A percentile compares a stretch with the other conserved stretches of the same genome.
These are phyloP conservation scores for Anniella stebbinsi DNA, from an alignment of 2,797 vertebrate genomes.

Conservation along the genomic window DNA sequence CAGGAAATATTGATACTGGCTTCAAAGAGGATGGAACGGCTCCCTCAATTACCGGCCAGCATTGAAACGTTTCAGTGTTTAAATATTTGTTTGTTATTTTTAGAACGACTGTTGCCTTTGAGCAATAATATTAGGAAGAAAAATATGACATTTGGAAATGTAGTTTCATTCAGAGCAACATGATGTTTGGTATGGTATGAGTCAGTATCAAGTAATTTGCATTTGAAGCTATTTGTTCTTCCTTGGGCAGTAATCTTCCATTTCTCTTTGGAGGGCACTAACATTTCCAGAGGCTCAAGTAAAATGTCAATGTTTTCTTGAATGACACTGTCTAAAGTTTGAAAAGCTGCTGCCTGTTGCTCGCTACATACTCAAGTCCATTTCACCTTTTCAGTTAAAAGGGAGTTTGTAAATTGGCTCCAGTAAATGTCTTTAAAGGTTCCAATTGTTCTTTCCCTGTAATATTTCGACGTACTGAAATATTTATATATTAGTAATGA, in stretches of 20 bases:
- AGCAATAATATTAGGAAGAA: conserved; percentile 1
- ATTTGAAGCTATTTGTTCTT: conserved; percentile 42
- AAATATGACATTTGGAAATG: conserved; percentile 27
- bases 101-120: not conserved
- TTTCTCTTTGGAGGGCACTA: conserved; percentile 38
- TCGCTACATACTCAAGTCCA: conserved; percentile 12
- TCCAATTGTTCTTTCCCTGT: conserved; percentile 1
- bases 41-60: not conserved
- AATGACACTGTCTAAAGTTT: conserved; percentile 38
- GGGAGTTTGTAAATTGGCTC: conserved; percentile 27
- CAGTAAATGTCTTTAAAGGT: conserved; percentile 27
- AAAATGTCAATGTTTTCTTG: conserved; percentile 38
- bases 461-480: conserved; percentile 7
- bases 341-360: conserved; percentile 37
- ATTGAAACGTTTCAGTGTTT: not conserved
- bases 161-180: conserved; percentile 41
- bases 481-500: not conserved
- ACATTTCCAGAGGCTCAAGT: conserved; percentile 42
- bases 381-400: conserved; percentile 21
- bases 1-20: conserved; percentile 19
- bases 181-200: conserved; percentile 24
- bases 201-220: conserved; percentile 13
- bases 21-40: not conserved
- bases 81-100: not conserved
- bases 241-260: conserved; percentile 24